Conservation (phyloP, 2,888 invertebrate species). For the Nasonia oneida region DNA sequence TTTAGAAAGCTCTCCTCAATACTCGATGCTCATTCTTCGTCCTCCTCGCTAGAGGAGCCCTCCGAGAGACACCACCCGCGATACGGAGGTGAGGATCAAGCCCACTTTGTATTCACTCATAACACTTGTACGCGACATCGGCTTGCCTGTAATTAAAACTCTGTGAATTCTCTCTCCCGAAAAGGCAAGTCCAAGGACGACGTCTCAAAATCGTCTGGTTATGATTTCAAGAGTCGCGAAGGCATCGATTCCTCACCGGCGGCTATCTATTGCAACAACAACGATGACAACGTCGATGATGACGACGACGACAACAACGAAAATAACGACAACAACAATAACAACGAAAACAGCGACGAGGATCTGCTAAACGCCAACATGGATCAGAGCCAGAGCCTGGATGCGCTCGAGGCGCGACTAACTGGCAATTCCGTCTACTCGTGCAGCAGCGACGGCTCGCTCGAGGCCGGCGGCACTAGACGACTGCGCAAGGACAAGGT, state of each 20-base stretch:
- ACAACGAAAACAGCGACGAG: neutral
- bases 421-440: neutral
- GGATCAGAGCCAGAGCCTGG: neutral
- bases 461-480: conserved; percentile 10
- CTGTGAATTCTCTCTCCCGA: neutral
- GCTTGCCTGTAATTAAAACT: no score
- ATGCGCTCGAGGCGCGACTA: neutral
- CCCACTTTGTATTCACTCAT: no score
- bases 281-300: no score
- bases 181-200: conserved; percentile 43
- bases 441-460: conserved; percentile 54
- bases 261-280: neutral
- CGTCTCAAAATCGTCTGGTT: conserved; percentile 1
- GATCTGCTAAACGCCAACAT: neutral
- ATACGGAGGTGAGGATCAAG: conserved; percentile 35
- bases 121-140: no score
- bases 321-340: neutral
- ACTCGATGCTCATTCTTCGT: conserved; percentile 51
- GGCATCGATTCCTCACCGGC: conserved; percentile 8
- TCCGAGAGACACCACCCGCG: conserved; percentile 24
- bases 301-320: neutral
- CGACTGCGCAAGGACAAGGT: conserved; percentile 81
- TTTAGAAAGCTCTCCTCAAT: conserved; percentile 52
- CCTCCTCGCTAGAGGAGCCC: conserved; percentile 43
- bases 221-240: neutral